phyloP scores from a whole-genome alignment of 2,797 vertebrate species.

The Urocyon cinereoargenteus region DNA sequence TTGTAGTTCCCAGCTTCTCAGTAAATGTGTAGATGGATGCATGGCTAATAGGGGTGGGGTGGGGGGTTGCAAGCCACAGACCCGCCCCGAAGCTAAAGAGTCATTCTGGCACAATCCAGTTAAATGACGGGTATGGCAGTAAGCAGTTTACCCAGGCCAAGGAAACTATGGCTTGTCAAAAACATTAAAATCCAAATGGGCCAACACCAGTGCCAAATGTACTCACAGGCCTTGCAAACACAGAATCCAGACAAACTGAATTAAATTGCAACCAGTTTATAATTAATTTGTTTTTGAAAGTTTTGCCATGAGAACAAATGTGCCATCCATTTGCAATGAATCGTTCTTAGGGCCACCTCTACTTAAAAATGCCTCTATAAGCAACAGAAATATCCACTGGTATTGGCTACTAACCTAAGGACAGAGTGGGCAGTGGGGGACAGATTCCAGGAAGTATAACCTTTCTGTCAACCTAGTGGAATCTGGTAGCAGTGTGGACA shows the following conservation, averaged over 20 bases:
- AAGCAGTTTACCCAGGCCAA: slow-evolving; percentile 66
- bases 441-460: neutral
- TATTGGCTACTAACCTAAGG: neutral
- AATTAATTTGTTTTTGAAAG: slow-evolving; percentile 74
- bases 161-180: slow-evolving; percentile 74
- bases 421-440: neutral
- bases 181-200: neutral
- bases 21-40: slow-evolving; percentile 79
- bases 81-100: slow-evolving; percentile 72
- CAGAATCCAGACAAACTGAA: slow-evolving; percentile 61
- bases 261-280: slow-evolving; percentile 59
- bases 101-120: slow-evolving; percentile 67
- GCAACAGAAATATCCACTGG: neutral
- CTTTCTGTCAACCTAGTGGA: neutral
- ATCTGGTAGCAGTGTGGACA: neutral
- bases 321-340: slow-evolving; percentile 54
- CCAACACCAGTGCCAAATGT: neutral
- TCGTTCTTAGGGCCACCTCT: slow-evolving; percentile 7
- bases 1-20: slow-evolving; percentile 82
- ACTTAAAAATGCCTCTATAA: slow-evolving; percentile 45
- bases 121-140: neutral
- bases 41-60: slow-evolving; percentile 55
- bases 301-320: slow-evolving; percentile 66
- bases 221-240: slow-evolving; percentile 46
- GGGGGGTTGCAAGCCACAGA: slow-evolving; percentile 60